A percentile compares a stretch with the other conserved stretches of the same genome.
Conservation (phyloP, 2,797 vertebrate genomes). For the Enteromius viviparus region DNA sequence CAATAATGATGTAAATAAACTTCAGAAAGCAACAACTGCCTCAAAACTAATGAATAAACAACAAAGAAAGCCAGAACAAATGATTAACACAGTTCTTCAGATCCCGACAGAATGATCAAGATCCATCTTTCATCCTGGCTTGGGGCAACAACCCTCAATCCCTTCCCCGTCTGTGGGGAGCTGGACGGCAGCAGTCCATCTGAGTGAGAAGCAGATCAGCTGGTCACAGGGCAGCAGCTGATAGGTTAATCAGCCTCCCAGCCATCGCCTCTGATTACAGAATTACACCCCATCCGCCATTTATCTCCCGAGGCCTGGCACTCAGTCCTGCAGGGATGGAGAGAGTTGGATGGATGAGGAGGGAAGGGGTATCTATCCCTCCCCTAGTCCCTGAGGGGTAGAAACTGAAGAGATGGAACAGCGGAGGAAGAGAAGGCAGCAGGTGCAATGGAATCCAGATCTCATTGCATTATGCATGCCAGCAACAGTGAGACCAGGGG, state of each 20-base stretch:
- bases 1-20: background rate
- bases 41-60: slow-evolving; percentile 5
- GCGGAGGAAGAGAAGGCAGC: slow-evolving; percentile 60
- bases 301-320: slow-evolving; percentile 49
- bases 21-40: background rate
- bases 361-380: slow-evolving; percentile 64
- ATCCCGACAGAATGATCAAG: slow-evolving; percentile 40
- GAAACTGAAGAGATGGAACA: slow-evolving; percentile 44
- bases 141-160: slow-evolving; percentile 48
- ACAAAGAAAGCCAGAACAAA: slow-evolving; percentile 10
- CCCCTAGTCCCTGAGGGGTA: slow-evolving; percentile 58
- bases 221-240: slow-evolving; percentile 46
- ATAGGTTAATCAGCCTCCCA: slow-evolving; percentile 56
- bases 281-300: slow-evolving; percentile 56
- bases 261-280: slow-evolving; percentile 56
- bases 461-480: slow-evolving; percentile 71
- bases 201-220: slow-evolving; percentile 37
- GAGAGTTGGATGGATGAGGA: slow-evolving; percentile 29
- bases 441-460: slow-evolving; percentile 76
- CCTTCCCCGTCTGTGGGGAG: background rate
- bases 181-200: slow-evolving; percentile 20
- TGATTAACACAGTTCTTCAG: slow-evolving; percentile 19
- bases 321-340: slow-evolving; percentile 24
- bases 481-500: slow-evolving; percentile 58
- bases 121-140: slow-evolving; percentile 46